Evolutionary conservation across 2,797 vertebrate species (phyloP).

Genomic region (Sphenopsis melanotis): DNA sequence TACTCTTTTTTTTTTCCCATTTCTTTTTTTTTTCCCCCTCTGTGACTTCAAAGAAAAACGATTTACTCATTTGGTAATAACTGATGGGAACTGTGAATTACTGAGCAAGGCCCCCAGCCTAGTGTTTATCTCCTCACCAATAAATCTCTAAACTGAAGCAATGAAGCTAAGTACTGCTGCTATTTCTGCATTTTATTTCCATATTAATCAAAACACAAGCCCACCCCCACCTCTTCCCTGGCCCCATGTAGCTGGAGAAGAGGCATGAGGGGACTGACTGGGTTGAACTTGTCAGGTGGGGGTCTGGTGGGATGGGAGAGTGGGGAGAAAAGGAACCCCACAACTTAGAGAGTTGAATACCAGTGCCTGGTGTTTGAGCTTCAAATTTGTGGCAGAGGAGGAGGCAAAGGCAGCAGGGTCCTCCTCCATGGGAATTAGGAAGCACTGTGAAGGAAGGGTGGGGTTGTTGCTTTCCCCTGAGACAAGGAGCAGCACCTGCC

Average conservation of each 20-base stretch:
- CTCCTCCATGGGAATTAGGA: not conserved
- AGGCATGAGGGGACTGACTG: accelerated
- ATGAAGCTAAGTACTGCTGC: slow-evolving; percentile 57
- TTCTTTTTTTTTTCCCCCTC: not conserved
- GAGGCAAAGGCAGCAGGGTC: accelerated
- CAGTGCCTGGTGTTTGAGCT: not conserved
- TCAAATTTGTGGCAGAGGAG: not conserved
- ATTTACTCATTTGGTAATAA: slow-evolving; percentile 61
- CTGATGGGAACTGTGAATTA: slow-evolving; percentile 46
- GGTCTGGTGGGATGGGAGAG: too few relatives aligned
- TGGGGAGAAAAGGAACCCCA: not conserved
- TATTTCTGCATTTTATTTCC: slow-evolving; percentile 67
- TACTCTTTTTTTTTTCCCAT: accelerated
- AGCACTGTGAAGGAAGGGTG: not conserved
- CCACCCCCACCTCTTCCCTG: not conserved
- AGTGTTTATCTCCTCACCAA: slow-evolving; percentile 54
- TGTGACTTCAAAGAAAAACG: slow-evolving; percentile 31
- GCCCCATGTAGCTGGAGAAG: not conserved
- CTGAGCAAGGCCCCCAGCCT: slow-evolving; percentile 5
- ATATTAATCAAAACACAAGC: slow-evolving; percentile 65
- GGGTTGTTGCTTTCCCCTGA: not conserved
- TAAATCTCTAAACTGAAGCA: slow-evolving; percentile 68
- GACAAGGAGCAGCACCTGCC: not conserved
- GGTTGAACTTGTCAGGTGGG: too few relatives aligned
- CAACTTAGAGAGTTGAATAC: not conserved